These are phyloP conservation scores for Rallus limicola DNA, from an alignment of 2,113 vertebrate genomes.

Conservation along the genomic window DNA sequence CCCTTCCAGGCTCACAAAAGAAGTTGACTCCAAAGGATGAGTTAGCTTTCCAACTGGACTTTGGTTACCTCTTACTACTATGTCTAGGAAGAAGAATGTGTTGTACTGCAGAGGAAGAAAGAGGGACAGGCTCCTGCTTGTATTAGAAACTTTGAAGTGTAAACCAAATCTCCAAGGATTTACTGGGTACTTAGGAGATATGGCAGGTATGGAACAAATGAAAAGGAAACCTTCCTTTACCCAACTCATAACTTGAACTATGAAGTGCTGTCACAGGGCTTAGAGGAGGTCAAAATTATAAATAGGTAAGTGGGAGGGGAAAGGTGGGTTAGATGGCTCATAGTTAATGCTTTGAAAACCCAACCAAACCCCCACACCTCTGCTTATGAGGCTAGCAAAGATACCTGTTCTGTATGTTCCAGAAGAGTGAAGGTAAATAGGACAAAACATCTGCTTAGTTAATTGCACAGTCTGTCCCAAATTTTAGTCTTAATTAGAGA, in stretches of 20 bases:
- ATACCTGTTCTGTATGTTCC: neutral
- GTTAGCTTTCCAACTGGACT: neutral
- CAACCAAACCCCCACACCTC: neutral
- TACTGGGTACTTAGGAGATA: neutral
- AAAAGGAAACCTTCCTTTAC: neutral
- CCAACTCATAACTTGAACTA: neutral
- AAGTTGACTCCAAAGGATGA: neutral
- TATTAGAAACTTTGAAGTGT: neutral
- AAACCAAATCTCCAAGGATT: neutral
- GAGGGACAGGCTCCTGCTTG: neutral
- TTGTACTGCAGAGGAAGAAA: neutral
- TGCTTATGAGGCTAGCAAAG: neutral
- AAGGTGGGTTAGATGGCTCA: neutral
- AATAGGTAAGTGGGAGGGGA: neutral
- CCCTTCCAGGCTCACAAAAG: neutral
- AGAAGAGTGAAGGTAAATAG: neutral
- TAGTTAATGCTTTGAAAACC: neutral
- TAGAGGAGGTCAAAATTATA: constrained; percentile 6
- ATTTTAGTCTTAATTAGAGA: neutral
- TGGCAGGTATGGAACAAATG: neutral
- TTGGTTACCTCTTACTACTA: neutral
- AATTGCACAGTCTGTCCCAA: neutral
- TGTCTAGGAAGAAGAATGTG: neutral
- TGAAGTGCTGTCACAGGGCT: constrained; percentile 3
- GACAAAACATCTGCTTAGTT: neutral